Evolutionary conservation across 1,140 invertebrate genomes (phyloP).

Genomic region (Nephotettix cincticeps): DNA sequence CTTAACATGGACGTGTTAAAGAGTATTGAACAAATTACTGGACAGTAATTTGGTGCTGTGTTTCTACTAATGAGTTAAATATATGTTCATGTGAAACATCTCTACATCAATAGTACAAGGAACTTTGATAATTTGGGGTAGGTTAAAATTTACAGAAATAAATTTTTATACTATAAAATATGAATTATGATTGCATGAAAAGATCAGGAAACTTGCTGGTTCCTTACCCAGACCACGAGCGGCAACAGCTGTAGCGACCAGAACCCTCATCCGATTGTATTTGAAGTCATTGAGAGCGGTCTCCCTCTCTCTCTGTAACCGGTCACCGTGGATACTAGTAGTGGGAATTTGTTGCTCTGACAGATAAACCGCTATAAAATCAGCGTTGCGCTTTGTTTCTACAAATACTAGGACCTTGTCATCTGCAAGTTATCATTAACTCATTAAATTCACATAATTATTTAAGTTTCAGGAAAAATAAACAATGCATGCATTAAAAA

Average conservation of each 20-base stretch:
- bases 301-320: constrained; percentile 86
- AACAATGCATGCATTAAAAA: neutral
- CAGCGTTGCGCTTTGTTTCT: constrained; percentile 83
- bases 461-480: neutral
- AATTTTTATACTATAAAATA: too few relatives aligned
- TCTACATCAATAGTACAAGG: too few relatives aligned
- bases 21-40: too few relatives aligned
- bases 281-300: constrained; percentile 83
- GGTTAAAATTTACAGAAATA: too few relatives aligned
- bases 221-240: constrained; percentile 74
- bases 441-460: neutral
- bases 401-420: constrained; percentile 83
- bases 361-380: constrained; percentile 79
- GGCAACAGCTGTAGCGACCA: constrained; percentile 93
- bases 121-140: too few relatives aligned
- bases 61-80: too few relatives aligned
- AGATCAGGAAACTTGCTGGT: too few relatives aligned
- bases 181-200: too few relatives aligned
- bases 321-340: constrained; percentile 92
- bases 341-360: constrained; percentile 67
- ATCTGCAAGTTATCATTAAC: constrained; percentile 21
- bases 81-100: too few relatives aligned
- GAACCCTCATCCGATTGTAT: constrained; percentile 65
- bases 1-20: too few relatives aligned
- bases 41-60: too few relatives aligned